Evolutionary conservation across 2,888 invertebrate species (phyloP).

Genomic region (Carpatolechia fugitivella): DNA sequence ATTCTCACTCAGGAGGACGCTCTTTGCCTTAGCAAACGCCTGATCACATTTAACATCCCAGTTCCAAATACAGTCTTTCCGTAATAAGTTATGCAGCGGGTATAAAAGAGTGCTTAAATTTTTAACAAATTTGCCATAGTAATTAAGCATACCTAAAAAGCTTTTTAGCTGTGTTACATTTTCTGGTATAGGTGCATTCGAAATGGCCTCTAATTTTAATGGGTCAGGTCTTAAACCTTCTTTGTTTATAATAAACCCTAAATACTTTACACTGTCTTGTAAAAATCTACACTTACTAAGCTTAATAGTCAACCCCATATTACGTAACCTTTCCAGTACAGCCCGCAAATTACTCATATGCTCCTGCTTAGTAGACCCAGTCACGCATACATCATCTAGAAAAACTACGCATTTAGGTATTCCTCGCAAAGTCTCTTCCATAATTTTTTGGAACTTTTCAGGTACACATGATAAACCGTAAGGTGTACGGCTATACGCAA

Average conservation of each 20-base stretch:
- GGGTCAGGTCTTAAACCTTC: constrained; percentile 20
- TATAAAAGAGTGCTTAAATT: neutral
- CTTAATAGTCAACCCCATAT: no score
- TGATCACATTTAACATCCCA: neutral
- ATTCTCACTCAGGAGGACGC: neutral
- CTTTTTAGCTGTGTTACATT: neutral
- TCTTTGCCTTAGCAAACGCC: neutral
- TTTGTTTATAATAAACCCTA: constrained; percentile 26
- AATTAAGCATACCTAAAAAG: constrained; percentile 1
- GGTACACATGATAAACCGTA: constrained; percentile 27
- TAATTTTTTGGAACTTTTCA: no score
- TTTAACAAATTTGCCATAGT: neutral
- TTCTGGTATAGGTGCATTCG: neutral
- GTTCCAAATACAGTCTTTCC: neutral
- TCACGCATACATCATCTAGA: constrained; percentile 1
- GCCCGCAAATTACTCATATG: neutral
- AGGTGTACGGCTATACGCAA: constrained; percentile 25
- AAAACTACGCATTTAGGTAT: neutral
- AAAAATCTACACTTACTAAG: constrained; percentile 28
- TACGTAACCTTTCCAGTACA: neutral
- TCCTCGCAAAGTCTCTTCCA: no score
- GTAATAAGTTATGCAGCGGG: neutral
- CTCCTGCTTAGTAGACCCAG: neutral
- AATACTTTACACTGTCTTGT: constrained; percentile 24
- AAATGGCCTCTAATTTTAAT: constrained; percentile 19